A percentile compares a stretch with the other conserved stretches of the same genome.
Conservation (phyloP, 2,888 invertebrate species). For the Cecidostiba fungosa region DNA sequence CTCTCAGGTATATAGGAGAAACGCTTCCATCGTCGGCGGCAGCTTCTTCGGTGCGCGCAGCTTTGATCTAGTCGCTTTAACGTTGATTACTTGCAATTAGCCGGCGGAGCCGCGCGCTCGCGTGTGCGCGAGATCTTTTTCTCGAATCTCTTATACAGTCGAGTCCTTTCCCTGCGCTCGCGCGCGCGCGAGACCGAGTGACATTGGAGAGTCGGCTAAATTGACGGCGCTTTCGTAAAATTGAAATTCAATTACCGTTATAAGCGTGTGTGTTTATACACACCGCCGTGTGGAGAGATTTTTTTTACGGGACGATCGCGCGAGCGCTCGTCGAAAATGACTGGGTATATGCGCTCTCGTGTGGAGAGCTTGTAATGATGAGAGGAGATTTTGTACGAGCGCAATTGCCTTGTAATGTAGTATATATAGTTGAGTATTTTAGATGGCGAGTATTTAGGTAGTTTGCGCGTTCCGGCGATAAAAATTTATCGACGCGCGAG, state of each 20-base stretch:
- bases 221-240: slow-evolving; percentile 60
- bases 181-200: slow-evolving; percentile 36
- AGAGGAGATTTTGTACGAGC: slow-evolving; percentile 20
- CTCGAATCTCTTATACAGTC: slow-evolving; percentile 42
- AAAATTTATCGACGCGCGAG: slow-evolving; percentile 2
- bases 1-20: slow-evolving; percentile 38
- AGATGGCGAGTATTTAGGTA: not conserved
- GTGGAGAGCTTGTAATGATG: slow-evolving; percentile 9
- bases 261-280: slow-evolving; percentile 15
- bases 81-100: slow-evolving; percentile 65
- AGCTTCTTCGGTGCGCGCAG: slow-evolving; percentile 54
- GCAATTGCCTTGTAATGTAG: not conserved
- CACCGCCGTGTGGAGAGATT: not conserved
- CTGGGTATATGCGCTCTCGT: not conserved
- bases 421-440: slow-evolving; percentile 9
- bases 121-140: slow-evolving; percentile 59
- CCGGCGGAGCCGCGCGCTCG: slow-evolving; percentile 36
- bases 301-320: not conserved
- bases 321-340: slow-evolving; percentile 22
- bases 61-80: slow-evolving; percentile 65
- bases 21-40: slow-evolving; percentile 44
- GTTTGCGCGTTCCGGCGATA: not conserved
- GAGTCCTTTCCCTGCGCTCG: slow-evolving; percentile 2
- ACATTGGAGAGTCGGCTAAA: slow-evolving; percentile 54
- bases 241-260: slow-evolving; percentile 61